phyloP scores from a whole-genome alignment of 2,113 vertebrate genomes.

The Notarius lentiginosus region DNA sequence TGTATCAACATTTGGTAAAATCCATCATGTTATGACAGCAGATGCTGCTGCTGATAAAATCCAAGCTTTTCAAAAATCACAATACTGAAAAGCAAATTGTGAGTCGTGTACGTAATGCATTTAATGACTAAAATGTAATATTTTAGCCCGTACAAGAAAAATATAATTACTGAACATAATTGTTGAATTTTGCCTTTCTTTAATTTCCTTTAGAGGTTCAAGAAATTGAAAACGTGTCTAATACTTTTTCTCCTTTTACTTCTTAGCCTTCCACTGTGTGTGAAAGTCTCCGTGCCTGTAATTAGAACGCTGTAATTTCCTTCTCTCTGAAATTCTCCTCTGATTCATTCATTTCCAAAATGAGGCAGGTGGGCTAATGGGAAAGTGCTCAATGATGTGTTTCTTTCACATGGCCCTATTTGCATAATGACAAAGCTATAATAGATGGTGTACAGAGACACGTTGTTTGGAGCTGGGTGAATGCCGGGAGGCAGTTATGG shows the following conservation, averaged over 20 bases:
- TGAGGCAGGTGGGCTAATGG: conserved; percentile 48
- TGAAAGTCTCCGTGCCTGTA: background rate
- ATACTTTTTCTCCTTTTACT: background rate
- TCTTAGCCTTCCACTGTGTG: background rate
- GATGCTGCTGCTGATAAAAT: no score
- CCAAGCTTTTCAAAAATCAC: no score
- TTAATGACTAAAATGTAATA: background rate
- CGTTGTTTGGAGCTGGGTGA: conserved; percentile 49
- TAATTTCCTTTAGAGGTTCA: background rate
- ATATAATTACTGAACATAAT: background rate
- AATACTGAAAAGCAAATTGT: no score
- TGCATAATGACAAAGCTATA: conserved; percentile 58
- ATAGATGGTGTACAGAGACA: conserved; percentile 33
- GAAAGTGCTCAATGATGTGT: conserved; percentile 64
- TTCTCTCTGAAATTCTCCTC: background rate
- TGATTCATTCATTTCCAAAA: conserved; percentile 51
- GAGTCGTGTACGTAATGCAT: background rate
- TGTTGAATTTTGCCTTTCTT: background rate
- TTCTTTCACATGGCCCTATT: conserved; percentile 58
- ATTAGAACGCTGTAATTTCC: conserved; percentile 28
- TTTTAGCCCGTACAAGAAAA: background rate
- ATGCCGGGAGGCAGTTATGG: background rate
- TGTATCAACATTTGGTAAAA: no score
- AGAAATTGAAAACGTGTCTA: background rate
- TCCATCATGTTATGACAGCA: no score